Conservation (phyloP, 2,797 vertebrate species). For the Muscicapa comitata region DNA sequence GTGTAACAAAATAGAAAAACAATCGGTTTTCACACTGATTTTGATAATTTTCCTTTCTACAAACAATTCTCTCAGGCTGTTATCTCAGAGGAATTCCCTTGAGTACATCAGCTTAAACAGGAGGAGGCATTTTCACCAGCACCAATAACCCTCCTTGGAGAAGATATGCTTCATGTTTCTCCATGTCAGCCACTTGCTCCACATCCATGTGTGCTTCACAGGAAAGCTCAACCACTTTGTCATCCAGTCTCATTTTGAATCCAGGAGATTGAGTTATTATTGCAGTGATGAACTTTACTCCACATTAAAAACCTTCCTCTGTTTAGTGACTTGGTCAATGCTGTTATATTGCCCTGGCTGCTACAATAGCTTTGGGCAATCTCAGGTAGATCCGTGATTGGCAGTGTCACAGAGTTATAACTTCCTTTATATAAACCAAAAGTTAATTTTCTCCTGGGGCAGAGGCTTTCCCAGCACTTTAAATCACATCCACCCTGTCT, state of each 20-base stretch:
- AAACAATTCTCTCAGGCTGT: neutral
- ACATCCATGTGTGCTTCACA: neutral
- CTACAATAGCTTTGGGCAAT: neutral
- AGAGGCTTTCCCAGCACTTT: neutral
- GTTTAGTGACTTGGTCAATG: neutral
- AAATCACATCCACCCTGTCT: neutral
- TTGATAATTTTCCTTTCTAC: neutral
- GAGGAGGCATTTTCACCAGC: neutral
- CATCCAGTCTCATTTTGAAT: neutral
- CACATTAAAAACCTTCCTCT: neutral
- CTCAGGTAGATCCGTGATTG: neutral
- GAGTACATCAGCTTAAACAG: accelerated
- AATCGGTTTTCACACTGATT: neutral
- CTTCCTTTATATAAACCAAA: neutral
- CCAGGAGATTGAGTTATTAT: neutral
- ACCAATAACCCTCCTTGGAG: neutral
- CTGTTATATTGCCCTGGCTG: neutral
- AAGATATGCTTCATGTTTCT: neutral
- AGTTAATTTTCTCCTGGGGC: neutral
- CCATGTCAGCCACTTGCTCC: neutral
- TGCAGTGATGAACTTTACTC: neutral
- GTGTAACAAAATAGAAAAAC: neutral
- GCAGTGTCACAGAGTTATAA: neutral
- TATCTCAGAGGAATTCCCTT: neutral
- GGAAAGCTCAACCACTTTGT: neutral